These are phyloP conservation scores for Myodes glareolus DNA, from an alignment of 2,113 vertebrate genomes.

Conservation along the genomic window DNA sequence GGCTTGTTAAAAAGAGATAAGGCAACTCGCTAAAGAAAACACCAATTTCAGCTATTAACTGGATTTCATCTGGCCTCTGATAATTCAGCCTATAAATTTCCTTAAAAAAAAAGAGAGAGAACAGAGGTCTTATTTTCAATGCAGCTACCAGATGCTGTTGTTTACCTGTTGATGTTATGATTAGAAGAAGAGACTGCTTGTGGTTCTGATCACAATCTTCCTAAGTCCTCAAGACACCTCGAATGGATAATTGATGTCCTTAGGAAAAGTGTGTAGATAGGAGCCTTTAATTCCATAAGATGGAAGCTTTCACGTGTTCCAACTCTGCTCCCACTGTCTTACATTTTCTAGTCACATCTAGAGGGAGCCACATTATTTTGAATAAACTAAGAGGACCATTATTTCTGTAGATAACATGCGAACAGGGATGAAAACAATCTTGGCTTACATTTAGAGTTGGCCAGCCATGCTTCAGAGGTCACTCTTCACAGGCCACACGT, in stretches of 20 bases:
- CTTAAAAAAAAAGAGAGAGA: slow-evolving; percentile 61
- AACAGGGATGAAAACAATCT: not conserved
- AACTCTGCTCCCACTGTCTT: not conserved
- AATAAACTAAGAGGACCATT: not conserved
- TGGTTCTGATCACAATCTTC: not conserved
- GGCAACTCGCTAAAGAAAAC: slow-evolving; percentile 72
- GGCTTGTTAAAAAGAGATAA: slow-evolving; percentile 61
- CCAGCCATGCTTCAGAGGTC: not conserved
- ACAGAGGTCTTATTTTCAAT: slow-evolving; percentile 8
- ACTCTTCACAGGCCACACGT: fast-evolving
- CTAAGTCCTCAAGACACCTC: not conserved
- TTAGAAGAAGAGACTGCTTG: not conserved
- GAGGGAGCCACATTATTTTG: slow-evolving; percentile 39
- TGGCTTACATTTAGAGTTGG: not conserved
- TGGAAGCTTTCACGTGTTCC: not conserved
- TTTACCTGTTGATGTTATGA: slow-evolving; percentile 21
- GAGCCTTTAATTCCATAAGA: not conserved
- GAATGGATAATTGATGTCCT: not conserved
- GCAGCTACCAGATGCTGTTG: not conserved
- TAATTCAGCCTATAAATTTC: slow-evolving; percentile 64
- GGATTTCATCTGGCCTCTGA: slow-evolving; percentile 65
- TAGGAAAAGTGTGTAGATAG: not conserved
- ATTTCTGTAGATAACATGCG: too few relatives aligned
- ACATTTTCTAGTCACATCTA: slow-evolving; percentile 48
- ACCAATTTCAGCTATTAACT: slow-evolving; percentile 77